These are phyloP conservation scores for Phyllotreta cruciferae DNA, from an alignment of 2,888 invertebrate genomes.

Conservation along the genomic window DNA sequence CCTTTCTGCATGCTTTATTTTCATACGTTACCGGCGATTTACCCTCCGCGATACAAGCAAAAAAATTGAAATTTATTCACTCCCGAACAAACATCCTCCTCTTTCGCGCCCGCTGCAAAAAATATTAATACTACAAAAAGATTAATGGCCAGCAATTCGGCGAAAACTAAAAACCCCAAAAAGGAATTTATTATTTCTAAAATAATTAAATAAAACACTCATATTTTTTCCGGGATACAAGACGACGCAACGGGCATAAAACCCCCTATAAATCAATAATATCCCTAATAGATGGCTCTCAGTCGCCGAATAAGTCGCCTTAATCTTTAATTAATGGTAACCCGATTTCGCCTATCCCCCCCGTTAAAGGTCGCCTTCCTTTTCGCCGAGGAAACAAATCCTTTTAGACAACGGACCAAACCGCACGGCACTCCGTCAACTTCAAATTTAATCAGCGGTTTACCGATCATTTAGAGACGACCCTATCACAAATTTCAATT, in stretches of 20 bases:
- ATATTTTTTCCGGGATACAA: no score
- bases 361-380: slow-evolving; percentile 25
- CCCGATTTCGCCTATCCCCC: slow-evolving; percentile 32
- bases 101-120: slow-evolving; percentile 22
- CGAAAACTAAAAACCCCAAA: no score
- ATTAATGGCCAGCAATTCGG: slow-evolving; percentile 43
- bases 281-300: slow-evolving; percentile 17
- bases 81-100: slow-evolving; percentile 23
- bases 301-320: slow-evolving; percentile 13
- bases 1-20: slow-evolving; percentile 23
- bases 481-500: not conserved
- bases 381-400: slow-evolving; percentile 34
- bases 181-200: no score
- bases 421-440: slow-evolving; percentile 25
- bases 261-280: not conserved
- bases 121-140: slow-evolving; percentile 41
- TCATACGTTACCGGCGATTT: slow-evolving; percentile 22
- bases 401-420: slow-evolving; percentile 23
- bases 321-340: slow-evolving; percentile 38
- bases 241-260: no score
- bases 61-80: slow-evolving; percentile 35
- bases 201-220: no score
- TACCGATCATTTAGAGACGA: not conserved
- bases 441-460: slow-evolving; percentile 13
- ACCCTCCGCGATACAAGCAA: slow-evolving; percentile 24